These are phyloP conservation scores for Xestia ashworthii DNA, from an alignment of 2,888 invertebrate species.

Conservation along the genomic window DNA sequence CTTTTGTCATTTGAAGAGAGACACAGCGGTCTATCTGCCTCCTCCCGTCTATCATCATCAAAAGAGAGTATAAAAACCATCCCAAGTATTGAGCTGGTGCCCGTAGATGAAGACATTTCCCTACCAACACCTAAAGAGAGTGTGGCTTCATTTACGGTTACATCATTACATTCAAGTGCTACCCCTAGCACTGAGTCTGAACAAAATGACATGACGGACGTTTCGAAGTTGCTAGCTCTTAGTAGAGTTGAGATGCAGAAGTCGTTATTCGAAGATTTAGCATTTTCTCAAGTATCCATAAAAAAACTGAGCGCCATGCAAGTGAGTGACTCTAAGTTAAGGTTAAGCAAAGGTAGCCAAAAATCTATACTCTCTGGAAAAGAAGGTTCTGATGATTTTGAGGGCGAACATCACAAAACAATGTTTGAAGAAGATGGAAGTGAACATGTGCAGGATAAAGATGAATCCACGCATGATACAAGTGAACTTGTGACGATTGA, in stretches of 20 bases:
- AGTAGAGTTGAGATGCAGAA: constrained; percentile 84
- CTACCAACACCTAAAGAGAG: constrained; percentile 77
- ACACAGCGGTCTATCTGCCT: constrained; percentile 13
- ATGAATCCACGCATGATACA: not conserved
- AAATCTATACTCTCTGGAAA: constrained; percentile 34
- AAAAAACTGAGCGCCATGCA: not conserved
- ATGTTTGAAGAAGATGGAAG: not conserved
- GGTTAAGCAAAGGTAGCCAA: not conserved
- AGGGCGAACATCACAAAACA: constrained; percentile 56
- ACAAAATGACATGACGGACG: constrained; percentile 71
- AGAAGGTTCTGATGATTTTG: constrained; percentile 26
- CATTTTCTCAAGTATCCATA: constrained; percentile 74
- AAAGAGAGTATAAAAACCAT: constrained; percentile 81
- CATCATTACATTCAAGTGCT: constrained; percentile 78
- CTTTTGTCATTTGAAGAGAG: constrained; percentile 33
- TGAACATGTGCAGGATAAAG: not conserved
- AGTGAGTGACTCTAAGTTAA: constrained; percentile 17
- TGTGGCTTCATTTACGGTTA: constrained; percentile 79
- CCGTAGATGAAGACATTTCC: constrained; percentile 67
- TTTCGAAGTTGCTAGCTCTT: constrained; percentile 76
- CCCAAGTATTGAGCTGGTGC: constrained; percentile 80
- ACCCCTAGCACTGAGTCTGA: constrained; percentile 58
- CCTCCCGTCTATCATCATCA: constrained; percentile 61
- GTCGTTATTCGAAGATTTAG: constrained; percentile 84
- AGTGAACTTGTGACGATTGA: not conserved